Evolutionary conservation across 1,140 invertebrate species (phyloP), one percentile per base, ranked within the genome.

Genomic region (Luehdorfia chinensis): DNA sequence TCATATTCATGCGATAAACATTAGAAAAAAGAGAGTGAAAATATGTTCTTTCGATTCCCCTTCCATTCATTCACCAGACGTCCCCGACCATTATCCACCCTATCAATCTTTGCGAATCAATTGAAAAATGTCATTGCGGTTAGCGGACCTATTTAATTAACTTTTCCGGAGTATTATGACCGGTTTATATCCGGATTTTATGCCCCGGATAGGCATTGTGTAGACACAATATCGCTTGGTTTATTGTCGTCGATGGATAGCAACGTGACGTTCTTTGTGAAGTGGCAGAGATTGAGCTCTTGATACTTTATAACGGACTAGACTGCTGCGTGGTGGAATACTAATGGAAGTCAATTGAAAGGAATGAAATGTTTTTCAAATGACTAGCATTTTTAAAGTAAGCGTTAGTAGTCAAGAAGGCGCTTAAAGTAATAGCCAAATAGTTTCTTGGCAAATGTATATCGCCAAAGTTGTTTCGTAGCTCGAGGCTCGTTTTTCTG

Each of bases 101-200:
- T 44, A 52, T 44, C 53, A 46, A 47, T 57, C 58, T 56, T 33
- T 49, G 25, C 49, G 36, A 46, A 56, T 48, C 66, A 59, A 67
- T 71, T 62, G 61, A 67, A 67, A 72, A 72, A 61, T 62, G 59
- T 58, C 59, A 44, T 53, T 52, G 48, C 50, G 55, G 52, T 57
- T 59, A 59, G 51, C 47, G 50, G 60, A 61, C 49, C 59, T 60
- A 59, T 74, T 73, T 78, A 78, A 78, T 77, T 75, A 77, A 75
- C 69, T 74, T 69, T 60, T 49, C 68, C 59, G 55, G 55, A 49
- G 56, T 62, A 75, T 74, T 76, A 75, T 68, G 62, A 63, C 52
- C 67, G 67, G 59, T 67, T 75, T 68, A 74, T 71, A 65, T 53
- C 55, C 59, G 62, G 62, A 57, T 66, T 73, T 74, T 66, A 69